Evolutionary conservation across 2,113 vertebrate species (phyloP).

Genomic region (Gallinago media): DNA sequence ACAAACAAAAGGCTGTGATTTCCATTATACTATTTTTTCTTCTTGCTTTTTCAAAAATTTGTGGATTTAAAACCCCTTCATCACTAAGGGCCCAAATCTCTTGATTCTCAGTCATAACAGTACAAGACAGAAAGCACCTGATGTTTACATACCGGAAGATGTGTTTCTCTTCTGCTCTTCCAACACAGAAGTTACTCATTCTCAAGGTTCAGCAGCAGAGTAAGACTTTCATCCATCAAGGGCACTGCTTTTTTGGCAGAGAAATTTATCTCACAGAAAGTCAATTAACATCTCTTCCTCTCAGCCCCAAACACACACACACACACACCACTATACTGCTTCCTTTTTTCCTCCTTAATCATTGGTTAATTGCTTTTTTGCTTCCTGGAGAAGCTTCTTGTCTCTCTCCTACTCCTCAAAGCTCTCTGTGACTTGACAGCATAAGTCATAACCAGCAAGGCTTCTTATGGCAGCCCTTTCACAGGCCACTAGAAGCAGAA

Average conservation of each 20-base stretch:
- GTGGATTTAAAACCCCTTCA: background rate
- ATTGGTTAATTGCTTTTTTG: background rate
- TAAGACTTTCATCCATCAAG: background rate
- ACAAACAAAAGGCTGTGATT: background rate
- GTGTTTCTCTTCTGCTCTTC: background rate
- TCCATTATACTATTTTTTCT: background rate
- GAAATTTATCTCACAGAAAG: background rate
- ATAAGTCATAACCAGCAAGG: background rate
- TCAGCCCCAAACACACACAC: background rate
- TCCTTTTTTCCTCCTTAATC: background rate
- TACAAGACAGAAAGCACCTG: constrained; percentile 12
- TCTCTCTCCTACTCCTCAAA: background rate
- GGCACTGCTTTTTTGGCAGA: background rate
- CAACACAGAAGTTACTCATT: constrained; percentile 5
- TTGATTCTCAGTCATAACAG: background rate
- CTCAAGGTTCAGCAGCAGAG: background rate
- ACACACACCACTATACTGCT: background rate
- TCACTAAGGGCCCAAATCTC: background rate
- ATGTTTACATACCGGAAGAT: background rate
- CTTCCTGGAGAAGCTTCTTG: background rate
- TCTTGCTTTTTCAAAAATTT: background rate
- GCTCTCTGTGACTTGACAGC: background rate
- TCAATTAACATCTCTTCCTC: background rate
- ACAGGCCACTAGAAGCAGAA: background rate
- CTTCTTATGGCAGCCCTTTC: background rate